These are phyloP conservation scores for Cheilosia pagana DNA, from an alignment of 2,888 invertebrate species.

Conservation along the genomic window DNA sequence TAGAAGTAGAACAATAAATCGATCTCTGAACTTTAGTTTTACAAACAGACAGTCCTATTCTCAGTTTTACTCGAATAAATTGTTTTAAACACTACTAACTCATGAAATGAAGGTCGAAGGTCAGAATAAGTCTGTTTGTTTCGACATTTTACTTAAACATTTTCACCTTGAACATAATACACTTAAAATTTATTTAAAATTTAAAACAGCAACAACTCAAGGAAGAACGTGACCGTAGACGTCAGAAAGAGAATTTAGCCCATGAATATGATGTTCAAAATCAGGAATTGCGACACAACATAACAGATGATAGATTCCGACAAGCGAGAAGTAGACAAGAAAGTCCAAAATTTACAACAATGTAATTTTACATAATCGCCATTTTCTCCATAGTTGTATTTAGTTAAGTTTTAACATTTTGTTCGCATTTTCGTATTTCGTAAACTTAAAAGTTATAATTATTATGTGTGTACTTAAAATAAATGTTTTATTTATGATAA, in stretches of 20 bases:
- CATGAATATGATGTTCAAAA: conserved; percentile 81
- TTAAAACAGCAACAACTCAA: conserved; percentile 78
- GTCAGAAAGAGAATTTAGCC: conserved; percentile 79
- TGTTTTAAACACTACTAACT: no score
- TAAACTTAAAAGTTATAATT: no score
- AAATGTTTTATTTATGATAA: no score
- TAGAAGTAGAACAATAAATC: neutral
- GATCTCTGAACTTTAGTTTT: no score
- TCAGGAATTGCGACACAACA: conserved; percentile 80
- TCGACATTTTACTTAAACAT: no score
- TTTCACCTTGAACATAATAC: neutral
- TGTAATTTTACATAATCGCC: neutral
- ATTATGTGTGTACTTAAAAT: no score
- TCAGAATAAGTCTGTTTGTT: no score
- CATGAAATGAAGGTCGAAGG: no score
- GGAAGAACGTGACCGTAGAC: conserved; percentile 79
- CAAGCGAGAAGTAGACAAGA: conserved; percentile 79
- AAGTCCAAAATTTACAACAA: conserved; percentile 64
- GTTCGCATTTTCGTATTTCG: neutral
- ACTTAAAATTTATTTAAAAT: neutral
- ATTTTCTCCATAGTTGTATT: neutral
- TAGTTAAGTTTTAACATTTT: neutral
- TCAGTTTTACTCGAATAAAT: no score
- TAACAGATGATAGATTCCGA: conserved; percentile 81
- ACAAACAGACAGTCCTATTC: no score